A percentile compares a stretch with the other conserved stretches of the same genome.
Evolutionary conservation across 2,888 invertebrate species (phyloP).

Genomic region (Lithophane leautieri): DNA sequence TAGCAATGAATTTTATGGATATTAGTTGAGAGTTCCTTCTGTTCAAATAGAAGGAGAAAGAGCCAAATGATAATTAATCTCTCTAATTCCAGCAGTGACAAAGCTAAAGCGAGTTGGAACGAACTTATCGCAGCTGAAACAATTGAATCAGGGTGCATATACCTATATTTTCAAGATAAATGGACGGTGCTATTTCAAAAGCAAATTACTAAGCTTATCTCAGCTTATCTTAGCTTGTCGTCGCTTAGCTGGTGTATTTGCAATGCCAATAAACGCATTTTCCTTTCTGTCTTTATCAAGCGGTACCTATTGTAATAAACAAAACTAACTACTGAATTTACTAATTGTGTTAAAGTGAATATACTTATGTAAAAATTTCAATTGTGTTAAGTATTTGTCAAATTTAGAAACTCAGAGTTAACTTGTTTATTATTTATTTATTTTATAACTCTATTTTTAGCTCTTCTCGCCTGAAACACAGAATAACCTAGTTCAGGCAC

Average conservation of each 20-base stretch:
- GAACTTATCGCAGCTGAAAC: slow-evolving; percentile 54
- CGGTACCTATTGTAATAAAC: neutral
- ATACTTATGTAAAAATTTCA: no score
- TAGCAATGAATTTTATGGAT: slow-evolving; percentile 27
- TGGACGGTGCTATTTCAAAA: slow-evolving; percentile 8
- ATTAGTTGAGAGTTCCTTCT: slow-evolving; percentile 2
- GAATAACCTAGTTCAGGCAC: no score
- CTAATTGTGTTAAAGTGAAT: no score
- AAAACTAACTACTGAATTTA: no score
- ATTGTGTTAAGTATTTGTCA: no score
- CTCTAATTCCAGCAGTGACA: slow-evolving; percentile 48
- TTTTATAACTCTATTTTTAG: no score
- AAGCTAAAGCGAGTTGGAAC: slow-evolving; percentile 56
- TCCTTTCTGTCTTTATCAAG: neutral
- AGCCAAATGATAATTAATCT: slow-evolving; percentile 48
- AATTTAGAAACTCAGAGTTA: no score
- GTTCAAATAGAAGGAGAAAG: slow-evolving; percentile 20
- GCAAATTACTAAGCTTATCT: neutral
- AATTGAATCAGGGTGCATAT: slow-evolving; percentile 53
- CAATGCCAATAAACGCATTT: no score
- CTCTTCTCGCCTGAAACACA: no score
- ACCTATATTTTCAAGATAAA: slow-evolving; percentile 47
- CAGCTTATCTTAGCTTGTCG: no score
- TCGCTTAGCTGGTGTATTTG: no score
- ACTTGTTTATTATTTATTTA: no score